phyloP scores from a whole-genome alignment of 2,888 invertebrate species.

The Drosophila merina region DNA sequence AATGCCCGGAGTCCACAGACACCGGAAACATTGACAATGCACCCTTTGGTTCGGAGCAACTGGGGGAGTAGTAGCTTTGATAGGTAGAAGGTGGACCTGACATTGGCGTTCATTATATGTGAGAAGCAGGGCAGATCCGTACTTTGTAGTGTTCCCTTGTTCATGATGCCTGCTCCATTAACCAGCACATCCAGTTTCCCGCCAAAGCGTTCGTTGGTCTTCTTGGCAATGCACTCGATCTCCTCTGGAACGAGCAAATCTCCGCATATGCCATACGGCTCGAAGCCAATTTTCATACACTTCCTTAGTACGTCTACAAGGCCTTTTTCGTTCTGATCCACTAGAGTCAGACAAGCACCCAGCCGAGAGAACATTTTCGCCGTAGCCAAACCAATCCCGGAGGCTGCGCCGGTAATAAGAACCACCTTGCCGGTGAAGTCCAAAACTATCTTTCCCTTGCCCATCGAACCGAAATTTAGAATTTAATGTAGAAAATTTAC shows the following conservation, averaged over 20 bases:
- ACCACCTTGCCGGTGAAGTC: constrained; percentile 83
- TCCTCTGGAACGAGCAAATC: constrained; percentile 26
- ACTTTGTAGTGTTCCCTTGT: constrained; percentile 91
- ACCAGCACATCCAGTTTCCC: constrained; percentile 90
- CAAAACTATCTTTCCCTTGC: constrained; percentile 19
- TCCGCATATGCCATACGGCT: constrained; percentile 82
- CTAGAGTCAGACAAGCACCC: constrained; percentile 87
- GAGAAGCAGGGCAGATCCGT: constrained; percentile 93
- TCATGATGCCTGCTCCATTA: constrained; percentile 95
- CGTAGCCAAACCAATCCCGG: constrained; percentile 90
- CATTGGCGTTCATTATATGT: constrained; percentile 93
- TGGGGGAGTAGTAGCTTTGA: constrained; percentile 94
- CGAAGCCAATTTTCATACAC: constrained; percentile 86
- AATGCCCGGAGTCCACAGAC: constrained; percentile 95
- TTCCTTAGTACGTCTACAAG: constrained; percentile 82
- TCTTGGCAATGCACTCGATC: constrained; percentile 85
- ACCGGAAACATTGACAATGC: constrained; percentile 96
- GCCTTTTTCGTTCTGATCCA: constrained; percentile 89
- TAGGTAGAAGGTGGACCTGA: constrained; percentile 90
- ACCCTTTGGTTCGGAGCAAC: constrained; percentile 91
- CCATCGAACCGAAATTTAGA: constrained; percentile 18
- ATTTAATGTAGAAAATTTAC: background rate
- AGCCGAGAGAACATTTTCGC: constrained; percentile 88
- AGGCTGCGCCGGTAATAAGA: constrained; percentile 88
- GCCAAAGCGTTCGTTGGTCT: constrained; percentile 86